Evolutionary conservation across 2,888 invertebrate species (phyloP), one percentile per base, ranked within the genome.

Genomic region (Mongoloraphidia duomilia): DNA sequence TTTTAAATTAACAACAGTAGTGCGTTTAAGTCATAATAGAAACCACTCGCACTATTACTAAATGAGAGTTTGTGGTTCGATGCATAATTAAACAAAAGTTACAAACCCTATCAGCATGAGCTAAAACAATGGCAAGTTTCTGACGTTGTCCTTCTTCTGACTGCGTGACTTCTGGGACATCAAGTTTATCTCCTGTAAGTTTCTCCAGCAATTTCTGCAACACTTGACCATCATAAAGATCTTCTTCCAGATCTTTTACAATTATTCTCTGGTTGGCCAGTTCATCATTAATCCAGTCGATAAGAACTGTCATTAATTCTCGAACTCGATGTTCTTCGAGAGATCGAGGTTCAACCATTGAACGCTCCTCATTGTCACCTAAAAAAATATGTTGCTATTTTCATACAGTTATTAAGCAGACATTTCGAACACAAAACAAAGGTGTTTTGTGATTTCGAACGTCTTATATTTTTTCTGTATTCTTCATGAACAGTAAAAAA

Each of bases 201-300:
- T 90, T 91, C 66, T 95, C 92, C 59, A 81, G 68, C 2, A 83
- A 65, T 60, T 83, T 83, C 58, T 83, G 82, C 42, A 82, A 64
- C 6, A 76, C 84, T 72, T 97, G 96, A 0, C 97, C 97, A 74
- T 98, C 97, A 68, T 94, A 98, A 55, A 98, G 74, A 71, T 98
- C 97, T 67, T 97, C 95, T 56, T 90, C 90, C 43, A 98, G 82
- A 59, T 93, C 84, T 68, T 96, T 91, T 0, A 98, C 96, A 60
- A 98, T 95, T 54, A 98, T 98, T 61, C 98, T 76, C 60, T 97
- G 92, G 55, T 86, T 80, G 0, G 96, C 95, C 48, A 99, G 72
- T 67, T 95, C 97, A 71, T 97, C 95, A 67, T 98, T 98, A 49
- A 99, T 89, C 98, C 98, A 98, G 59, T 96, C 94, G 58, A 95